These are phyloP conservation scores for Thymelicus sylvestris DNA, from an alignment of 2,888 invertebrate genomes.

Conservation along the genomic window DNA sequence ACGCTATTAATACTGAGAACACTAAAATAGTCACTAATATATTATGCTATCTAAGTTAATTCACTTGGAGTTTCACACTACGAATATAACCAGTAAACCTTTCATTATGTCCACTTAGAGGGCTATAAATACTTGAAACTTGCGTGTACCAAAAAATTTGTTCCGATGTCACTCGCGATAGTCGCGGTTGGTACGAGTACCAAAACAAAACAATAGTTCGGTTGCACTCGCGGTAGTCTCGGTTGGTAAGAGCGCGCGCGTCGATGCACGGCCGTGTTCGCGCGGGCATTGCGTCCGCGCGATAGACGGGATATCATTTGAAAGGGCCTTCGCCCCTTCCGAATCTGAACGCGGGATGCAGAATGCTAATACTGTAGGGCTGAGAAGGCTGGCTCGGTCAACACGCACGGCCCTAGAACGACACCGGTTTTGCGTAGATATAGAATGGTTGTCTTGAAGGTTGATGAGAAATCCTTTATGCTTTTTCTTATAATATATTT, in stretches of 20 bases:
- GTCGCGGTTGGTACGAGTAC: slow-evolving; percentile 50
- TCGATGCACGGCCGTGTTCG: slow-evolving; percentile 66
- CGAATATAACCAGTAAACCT: slow-evolving; percentile 44
- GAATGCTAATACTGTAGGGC: slow-evolving; percentile 67
- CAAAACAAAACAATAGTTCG: slow-evolving; percentile 72
- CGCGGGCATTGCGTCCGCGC: slow-evolving; percentile 75
- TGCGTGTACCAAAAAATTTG: slow-evolving; percentile 46
- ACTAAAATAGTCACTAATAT: slow-evolving; percentile 1
- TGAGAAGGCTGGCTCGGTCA: neutral
- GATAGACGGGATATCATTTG: slow-evolving; percentile 72
- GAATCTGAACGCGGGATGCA: slow-evolving; percentile 81
- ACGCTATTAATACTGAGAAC: slow-evolving; percentile 1
- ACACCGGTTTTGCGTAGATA: slow-evolving; percentile 3
- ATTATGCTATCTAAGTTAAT: neutral
- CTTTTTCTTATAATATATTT: too few relatives aligned
- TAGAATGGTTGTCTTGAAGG: neutral
- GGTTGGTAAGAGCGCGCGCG: slow-evolving; percentile 56
- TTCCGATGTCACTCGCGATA: slow-evolving; percentile 49
- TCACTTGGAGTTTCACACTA: neutral
- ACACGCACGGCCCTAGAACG: slow-evolving; percentile 21
- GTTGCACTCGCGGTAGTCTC: slow-evolving; percentile 47
- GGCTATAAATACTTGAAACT: slow-evolving; percentile 64
- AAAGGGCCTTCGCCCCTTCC: slow-evolving; percentile 81
- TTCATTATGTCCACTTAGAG: slow-evolving; percentile 66
- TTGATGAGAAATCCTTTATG: too few relatives aligned